These are phyloP conservation scores for Parascotia fuliginaria DNA, from an alignment of 2,888 invertebrate species.

Conservation along the genomic window DNA sequence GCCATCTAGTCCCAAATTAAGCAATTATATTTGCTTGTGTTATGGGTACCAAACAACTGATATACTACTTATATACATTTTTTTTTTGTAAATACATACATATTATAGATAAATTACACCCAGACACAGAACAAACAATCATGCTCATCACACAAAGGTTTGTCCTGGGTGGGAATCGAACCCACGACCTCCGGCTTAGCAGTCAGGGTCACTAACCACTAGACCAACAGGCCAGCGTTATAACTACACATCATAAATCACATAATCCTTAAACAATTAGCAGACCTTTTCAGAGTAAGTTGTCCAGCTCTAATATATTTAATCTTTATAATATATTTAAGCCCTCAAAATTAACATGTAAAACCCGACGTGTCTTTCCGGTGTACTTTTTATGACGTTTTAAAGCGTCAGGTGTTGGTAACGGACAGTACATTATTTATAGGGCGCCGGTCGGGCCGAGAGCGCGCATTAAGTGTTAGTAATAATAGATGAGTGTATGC, in stretches of 20 bases:
- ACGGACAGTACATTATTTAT: conserved; percentile 56
- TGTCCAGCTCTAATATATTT: not conserved
- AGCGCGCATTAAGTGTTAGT: conserved; percentile 59
- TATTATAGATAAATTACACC: too few species aligned
- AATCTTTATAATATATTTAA: conserved; percentile 10
- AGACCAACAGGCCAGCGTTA: too few species aligned
- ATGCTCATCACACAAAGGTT: too few species aligned
- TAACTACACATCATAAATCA: not conserved
- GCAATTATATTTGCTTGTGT: too few species aligned
- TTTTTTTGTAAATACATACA: too few species aligned
- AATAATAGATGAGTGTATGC: conserved; percentile 61
- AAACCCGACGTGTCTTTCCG: conserved; percentile 12
- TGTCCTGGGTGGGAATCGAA: too few species aligned
- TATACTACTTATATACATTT: too few species aligned
- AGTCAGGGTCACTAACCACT: too few species aligned
- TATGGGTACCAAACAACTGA: too few species aligned
- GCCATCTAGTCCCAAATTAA: too few species aligned
- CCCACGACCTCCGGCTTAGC: too few species aligned
- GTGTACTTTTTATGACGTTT: conserved; percentile 36
- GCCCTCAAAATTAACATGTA: conserved; percentile 10
- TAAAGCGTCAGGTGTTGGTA: conserved; percentile 58
- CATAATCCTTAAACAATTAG: not conserved
- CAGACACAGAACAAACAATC: too few species aligned
- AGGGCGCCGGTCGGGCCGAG: conserved; percentile 45
- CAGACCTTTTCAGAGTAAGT: not conserved